A percentile compares a stretch with the other conserved stretches of the same genome.
These are phyloP conservation scores for Cyclopterus lumpus DNA, from an alignment of 2,797 vertebrate species.

Conservation along the genomic window DNA sequence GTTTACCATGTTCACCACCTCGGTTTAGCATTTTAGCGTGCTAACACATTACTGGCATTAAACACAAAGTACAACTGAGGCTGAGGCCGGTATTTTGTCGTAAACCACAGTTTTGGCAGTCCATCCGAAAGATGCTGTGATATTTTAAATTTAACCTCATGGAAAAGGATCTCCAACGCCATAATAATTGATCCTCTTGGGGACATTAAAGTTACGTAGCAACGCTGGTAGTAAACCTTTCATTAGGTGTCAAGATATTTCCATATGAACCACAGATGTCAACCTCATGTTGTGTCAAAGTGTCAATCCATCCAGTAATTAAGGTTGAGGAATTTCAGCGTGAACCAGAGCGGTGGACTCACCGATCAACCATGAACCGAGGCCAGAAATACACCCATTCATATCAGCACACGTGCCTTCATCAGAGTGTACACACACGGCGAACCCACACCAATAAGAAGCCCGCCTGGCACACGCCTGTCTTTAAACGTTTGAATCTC, in stretches of 20 bases:
- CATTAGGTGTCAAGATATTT: no score
- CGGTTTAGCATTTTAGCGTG: not conserved
- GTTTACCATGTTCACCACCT: not conserved
- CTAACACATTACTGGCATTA: not conserved
- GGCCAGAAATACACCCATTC: no score
- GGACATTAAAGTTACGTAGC: no score
- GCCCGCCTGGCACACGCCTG: not conserved
- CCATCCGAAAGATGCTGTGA: not conserved
- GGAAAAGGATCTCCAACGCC: no score
- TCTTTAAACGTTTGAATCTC: no score
- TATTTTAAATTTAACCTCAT: no score
- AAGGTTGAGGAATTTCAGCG: not conserved
- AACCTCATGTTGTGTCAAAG: not conserved
- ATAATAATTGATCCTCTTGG: no score
- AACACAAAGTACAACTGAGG: no score
- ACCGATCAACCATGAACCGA: not conserved
- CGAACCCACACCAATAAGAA: not conserved
- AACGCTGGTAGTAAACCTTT: no score
- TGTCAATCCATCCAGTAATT: not conserved
- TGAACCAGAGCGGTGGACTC: not conserved
- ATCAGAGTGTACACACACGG: no score
- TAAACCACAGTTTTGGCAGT: not conserved
- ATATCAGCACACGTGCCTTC: no score
- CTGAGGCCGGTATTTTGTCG: not conserved
- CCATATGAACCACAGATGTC: no score